Conservation (phyloP, 2,888 invertebrate genomes). For the Chaitophorus viminalis region DNA sequence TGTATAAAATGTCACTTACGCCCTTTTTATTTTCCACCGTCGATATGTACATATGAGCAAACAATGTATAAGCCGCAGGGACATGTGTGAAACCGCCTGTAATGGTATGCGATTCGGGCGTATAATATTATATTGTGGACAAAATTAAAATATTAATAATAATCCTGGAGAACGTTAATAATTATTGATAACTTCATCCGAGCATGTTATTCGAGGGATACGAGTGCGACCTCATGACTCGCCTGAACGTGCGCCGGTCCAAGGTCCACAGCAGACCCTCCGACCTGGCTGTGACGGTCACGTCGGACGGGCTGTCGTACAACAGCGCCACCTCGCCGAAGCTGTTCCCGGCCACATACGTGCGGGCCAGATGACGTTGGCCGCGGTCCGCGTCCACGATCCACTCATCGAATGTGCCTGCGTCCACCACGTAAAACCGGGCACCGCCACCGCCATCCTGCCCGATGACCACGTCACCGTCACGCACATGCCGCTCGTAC, state of each 20-base stretch:
- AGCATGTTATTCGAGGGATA: too few species aligned
- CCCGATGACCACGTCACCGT: slow-evolving; percentile 89
- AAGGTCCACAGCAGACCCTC: slow-evolving; percentile 95
- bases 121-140: too few species aligned
- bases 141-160: too few species aligned
- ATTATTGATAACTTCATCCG: too few species aligned
- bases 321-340: slow-evolving; percentile 97
- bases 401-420: slow-evolving; percentile 85
- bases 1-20: too few species aligned
- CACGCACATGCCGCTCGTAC: slow-evolving; percentile 90
- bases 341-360: slow-evolving; percentile 89
- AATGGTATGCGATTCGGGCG: too few species aligned
- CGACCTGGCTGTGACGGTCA: slow-evolving; percentile 86
- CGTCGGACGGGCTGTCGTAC: slow-evolving; percentile 97
- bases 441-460: slow-evolving; percentile 98
- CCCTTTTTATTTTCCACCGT: too few species aligned
- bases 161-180: too few species aligned
- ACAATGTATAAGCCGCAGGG: too few species aligned
- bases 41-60: too few species aligned
- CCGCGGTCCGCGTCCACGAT: slow-evolving; percentile 76
- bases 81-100: too few species aligned
- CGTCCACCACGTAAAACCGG: slow-evolving; percentile 98
- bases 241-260: slow-evolving; percentile 92
- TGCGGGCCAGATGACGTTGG: slow-evolving; percentile 78
- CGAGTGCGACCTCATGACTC: too few species aligned